Evolutionary conservation across 2,888 invertebrate species (phyloP), one percentile per base, ranked within the genome.

Genomic region (Lasioglossum pauxillum): DNA sequence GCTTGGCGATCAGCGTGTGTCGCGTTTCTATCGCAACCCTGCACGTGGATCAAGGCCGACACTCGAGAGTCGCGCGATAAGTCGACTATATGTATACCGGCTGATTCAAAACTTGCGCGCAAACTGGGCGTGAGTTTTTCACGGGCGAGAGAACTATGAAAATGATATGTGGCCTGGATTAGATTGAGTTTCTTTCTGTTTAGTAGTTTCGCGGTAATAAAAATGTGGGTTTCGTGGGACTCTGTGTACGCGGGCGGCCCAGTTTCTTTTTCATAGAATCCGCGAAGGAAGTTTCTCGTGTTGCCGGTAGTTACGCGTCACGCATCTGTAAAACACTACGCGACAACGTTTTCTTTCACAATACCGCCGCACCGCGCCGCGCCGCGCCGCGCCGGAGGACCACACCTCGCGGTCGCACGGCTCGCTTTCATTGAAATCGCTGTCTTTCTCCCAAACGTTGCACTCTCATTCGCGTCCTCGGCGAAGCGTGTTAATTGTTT

Each of bases 11-110:
- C 67, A 75, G 31, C 46, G 49, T 69, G 44, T 67, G 44, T 67
- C 74, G 35, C 46, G 44, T 31, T 73, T 72, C 27, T 53, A 38
- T 31, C 46, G 49, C 72, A 46, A 46, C 27, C 72, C 46, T 69
- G 69, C 69, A 69, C 75, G 44, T 44, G 64, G 64, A 64, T 76
- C 76, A 76, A 76, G 76, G 60, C 38, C 76, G 44, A 60, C 27
- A 41, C 46, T 16, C 72, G 72, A 73, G 72, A 46, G 46, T 46
- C 19, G 41, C 38, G 69, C n/a, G 69, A 69, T 38, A 69, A 41
- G 23, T 69, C 38, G 2, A 4, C 19, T 67, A n/a, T n/a, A n/a
- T n/a, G n/a, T n/a, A n/a, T n/a, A 31, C 67, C 19, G 27, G 60
- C n/a, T 27, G 27, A n/a, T n/a, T 27, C 60, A 60, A 27, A 60